Base-by-base conservation (phyloP, 2,888 invertebrate genomes). In the Gari tellinella region DNA sequence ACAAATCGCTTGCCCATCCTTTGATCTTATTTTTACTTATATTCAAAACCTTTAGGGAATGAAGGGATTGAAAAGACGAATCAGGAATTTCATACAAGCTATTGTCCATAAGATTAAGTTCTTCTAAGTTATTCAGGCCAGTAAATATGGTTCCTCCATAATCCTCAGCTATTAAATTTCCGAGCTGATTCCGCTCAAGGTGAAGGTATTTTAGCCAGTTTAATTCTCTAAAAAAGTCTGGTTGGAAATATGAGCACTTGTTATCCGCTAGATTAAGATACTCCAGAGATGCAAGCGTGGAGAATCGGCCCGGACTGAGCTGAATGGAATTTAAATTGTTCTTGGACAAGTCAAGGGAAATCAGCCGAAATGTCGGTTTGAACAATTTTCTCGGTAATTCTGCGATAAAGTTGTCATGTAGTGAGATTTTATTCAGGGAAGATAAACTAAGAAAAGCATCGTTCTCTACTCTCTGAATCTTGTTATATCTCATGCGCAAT, bases 401-500 rank as follows among this genome's bases (percentile, higher is more conserved):
- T 15, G 78, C 78, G 19, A 91, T 82, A 19, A 83, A 81, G 72
- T 91, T 91, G 53, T 83, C 56, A 23, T 84, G 86, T 78, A 98
- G 93, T 92, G 97, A 97, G 68, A 98, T 95, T 90, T 97, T 97
- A 87, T 96, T 96, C 65, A 98, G 93, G 52, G 84, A 86, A 4
- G 79, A 79, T 48, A 92, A 77, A 19, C 90, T 89, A 37, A 80
- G 70, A 48, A 92, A 89, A 4, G 90, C 85, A 51, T 89, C 82
- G 48, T 95, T 94, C 49, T 95, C 94, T 72, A 96, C 95, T 75
- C 97, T 95, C 92, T 94, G 94, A 89, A 98, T 96, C 88, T 95
- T 95, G 93, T 97, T 98, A 91, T 96, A 95, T 88, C 96, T 96
- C 88, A 98, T 94, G 91, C 97, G 97, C 77, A 97, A 93, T 12